A percentile compares a stretch with the other conserved stretches of the same genome.
phyloP scores from a whole-genome alignment of 92 coral and sea anemone genomes.

The Umimayanthus kanabou region DNA sequence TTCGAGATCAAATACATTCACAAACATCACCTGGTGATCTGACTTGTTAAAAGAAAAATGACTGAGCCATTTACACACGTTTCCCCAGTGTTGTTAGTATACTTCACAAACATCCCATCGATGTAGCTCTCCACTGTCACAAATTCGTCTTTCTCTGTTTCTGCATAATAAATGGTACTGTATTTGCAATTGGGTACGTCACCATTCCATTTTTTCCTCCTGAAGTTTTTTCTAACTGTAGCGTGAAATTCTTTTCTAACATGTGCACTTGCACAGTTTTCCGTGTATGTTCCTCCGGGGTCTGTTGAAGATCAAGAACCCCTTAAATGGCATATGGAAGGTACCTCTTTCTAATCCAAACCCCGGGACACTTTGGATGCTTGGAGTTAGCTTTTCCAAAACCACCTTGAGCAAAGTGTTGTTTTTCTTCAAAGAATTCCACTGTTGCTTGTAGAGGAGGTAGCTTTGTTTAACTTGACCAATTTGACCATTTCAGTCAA shows the following conservation, averaged over 20 bases:
- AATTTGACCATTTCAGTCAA: constrained; percentile 1
- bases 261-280: constrained; percentile 33
- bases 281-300: constrained; percentile 18
- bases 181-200: constrained; percentile 33
- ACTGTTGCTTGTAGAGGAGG: background rate
- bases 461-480: constrained; percentile 1
- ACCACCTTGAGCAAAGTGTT: constrained; percentile 9
- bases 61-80: constrained; percentile 17
- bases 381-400: constrained; percentile 7
- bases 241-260: constrained; percentile 29
- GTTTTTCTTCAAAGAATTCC: constrained; percentile 11
- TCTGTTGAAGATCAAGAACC: constrained; percentile 6
- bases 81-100: too few relatives aligned
- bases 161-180: constrained; percentile 4
- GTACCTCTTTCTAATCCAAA: constrained; percentile 31
- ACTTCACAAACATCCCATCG: constrained; percentile 5
- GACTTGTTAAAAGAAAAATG: constrained; percentile 36
- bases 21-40: constrained; percentile 13
- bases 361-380: constrained; percentile 9
- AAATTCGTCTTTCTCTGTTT: constrained; percentile 23
- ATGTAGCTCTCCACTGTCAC: constrained; percentile 40
- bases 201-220: constrained; percentile 11
- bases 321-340: constrained; percentile 5
- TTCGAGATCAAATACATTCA: constrained; percentile 14
- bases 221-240: constrained; percentile 18